These are phyloP conservation scores for Phalangium opilio DNA, from an alignment of 2,888 invertebrate species.

Conservation along the genomic window DNA sequence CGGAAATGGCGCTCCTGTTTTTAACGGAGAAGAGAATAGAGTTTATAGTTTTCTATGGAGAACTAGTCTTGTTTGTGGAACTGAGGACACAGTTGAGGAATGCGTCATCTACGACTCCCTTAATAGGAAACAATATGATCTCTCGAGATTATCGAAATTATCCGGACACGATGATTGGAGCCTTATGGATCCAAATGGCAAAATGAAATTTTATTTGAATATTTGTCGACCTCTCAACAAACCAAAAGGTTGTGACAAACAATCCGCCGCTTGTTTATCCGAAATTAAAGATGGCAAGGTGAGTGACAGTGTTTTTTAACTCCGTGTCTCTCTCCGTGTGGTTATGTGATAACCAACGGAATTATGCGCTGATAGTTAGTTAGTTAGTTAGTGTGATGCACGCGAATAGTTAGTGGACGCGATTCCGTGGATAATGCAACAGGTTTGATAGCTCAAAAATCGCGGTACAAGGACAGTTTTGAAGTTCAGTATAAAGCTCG, in stretches of 20 bases:
- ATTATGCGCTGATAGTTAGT: too few species aligned
- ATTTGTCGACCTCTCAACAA: slow-evolving; percentile 8
- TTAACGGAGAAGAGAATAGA: slow-evolving; percentile 24
- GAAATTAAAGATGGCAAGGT: background rate
- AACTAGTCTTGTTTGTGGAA: slow-evolving; percentile 16
- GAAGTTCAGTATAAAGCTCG: too few species aligned
- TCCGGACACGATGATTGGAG: slow-evolving; percentile 7
- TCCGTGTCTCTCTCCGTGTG: too few species aligned
- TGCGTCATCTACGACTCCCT: slow-evolving; percentile 10
- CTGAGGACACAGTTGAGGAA: background rate
- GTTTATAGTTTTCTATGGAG: slow-evolving; percentile 20
- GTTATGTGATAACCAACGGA: too few species aligned
- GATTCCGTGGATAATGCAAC: too few species aligned
- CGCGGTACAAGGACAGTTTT: too few species aligned
- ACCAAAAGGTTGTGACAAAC: slow-evolving; percentile 7
- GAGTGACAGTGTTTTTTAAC: too few species aligned
- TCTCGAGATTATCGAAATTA: slow-evolving; percentile 4
- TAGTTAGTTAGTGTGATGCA: too few species aligned
- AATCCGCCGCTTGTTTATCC: slow-evolving; percentile 12
- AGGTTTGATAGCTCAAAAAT: too few species aligned
- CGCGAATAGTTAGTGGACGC: too few species aligned
- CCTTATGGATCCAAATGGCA: slow-evolving; percentile 5
- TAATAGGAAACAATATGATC: slow-evolving; percentile 11
- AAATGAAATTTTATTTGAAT: slow-evolving; percentile 11
- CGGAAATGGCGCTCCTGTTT: slow-evolving; percentile 26